Evolutionary conservation across 2,797 vertebrate species (phyloP).

Genomic region (Epinephelus awoara): DNA sequence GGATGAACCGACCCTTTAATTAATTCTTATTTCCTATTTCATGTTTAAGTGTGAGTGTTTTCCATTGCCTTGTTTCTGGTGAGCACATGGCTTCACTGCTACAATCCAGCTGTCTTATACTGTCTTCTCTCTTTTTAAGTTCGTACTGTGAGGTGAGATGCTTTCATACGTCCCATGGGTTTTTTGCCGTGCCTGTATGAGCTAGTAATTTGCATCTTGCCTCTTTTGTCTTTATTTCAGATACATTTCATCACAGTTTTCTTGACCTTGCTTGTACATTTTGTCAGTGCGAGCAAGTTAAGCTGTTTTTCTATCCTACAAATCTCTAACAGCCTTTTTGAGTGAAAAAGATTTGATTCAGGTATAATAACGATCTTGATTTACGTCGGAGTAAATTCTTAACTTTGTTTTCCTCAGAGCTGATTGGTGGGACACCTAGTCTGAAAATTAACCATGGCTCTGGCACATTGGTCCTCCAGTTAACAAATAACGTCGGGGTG

Average conservation of each 20-base stretch:
- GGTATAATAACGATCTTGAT: not conserved
- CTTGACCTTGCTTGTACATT: conserved; percentile 29
- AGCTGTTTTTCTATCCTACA: conserved; percentile 4
- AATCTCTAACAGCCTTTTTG: not conserved
- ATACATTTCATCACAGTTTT: conserved; percentile 33
- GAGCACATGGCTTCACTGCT: not conserved
- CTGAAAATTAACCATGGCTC: conserved; percentile 89
- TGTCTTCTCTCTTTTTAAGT: conserved; percentile 17
- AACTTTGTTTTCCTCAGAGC: conserved; percentile 75
- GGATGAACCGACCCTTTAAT: conserved; percentile 5
- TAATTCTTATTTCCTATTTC: conserved; percentile 28
- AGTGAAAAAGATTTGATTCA: not conserved
- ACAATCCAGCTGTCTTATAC: conserved; percentile 6
- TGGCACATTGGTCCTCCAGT: conserved; percentile 85
- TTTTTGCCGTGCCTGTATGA: conserved; percentile 15
- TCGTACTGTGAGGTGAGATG: not conserved
- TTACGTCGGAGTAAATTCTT: not conserved
- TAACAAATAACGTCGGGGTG: conserved; percentile 83
- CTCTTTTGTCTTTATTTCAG: conserved; percentile 22
- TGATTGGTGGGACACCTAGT: conserved; percentile 84
- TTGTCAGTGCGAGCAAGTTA: conserved; percentile 21
- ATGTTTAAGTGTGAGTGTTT: not conserved
- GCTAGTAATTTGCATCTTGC: conserved; percentile 32
- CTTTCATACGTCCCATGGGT: conserved; percentile 17
- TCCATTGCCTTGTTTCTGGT: conserved; percentile 3